Base-by-base conservation (phyloP, 53 echinoderm and acorn worm species). In the Apostichopus leukothele region DNA sequence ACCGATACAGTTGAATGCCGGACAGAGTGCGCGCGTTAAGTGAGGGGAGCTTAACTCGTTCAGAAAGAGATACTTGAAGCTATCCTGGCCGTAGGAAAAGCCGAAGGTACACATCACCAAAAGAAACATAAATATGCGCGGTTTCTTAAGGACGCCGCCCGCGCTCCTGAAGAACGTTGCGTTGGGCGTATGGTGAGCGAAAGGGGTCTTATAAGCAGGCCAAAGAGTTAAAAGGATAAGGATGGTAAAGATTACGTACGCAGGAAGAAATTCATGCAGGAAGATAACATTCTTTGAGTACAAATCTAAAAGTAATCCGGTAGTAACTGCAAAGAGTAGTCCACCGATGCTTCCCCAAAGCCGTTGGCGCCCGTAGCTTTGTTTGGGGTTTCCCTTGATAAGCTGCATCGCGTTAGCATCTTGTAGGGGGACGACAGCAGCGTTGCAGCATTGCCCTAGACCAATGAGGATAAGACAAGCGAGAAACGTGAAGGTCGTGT, bases 291-390 rank as follows among this genome's bases (percentile, higher is more conserved):
- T 27, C 19, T 76, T 63, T n/a, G 67, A 76, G n/a, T 75, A 90
- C 25, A 79, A 57, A 67, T 94, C 94, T 22, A 94, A 77, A 23
- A 92, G 88, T 12, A 90, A 54, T 5, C 94, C 94, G 21, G 89
- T 80, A 26, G 92, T 54, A 13, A 90, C 78, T 50, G 92, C 73
- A 74, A 94, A 92, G 4, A 89, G 50, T 1, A 88, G 89, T 88
- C 92, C 92, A 4, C 92, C 92, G 12, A 90, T 75, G 55, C 90
- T 92, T 59, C 92, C 94, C 94, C 94, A 94, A 12, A 94, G 66
- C 25, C 94, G 88, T 74, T 94, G 94, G 53, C 88, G 79, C 50
- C 91, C 91, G 74, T 79, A 91, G 88, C 81, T 80, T 19, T 10
- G 13, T 53, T 80, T 80, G 51, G 52, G 19, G 39, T 83, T 68